These are phyloP conservation scores for Corythaeola cristata DNA, from an alignment of 2,113 vertebrate genomes.

Conservation along the genomic window DNA sequence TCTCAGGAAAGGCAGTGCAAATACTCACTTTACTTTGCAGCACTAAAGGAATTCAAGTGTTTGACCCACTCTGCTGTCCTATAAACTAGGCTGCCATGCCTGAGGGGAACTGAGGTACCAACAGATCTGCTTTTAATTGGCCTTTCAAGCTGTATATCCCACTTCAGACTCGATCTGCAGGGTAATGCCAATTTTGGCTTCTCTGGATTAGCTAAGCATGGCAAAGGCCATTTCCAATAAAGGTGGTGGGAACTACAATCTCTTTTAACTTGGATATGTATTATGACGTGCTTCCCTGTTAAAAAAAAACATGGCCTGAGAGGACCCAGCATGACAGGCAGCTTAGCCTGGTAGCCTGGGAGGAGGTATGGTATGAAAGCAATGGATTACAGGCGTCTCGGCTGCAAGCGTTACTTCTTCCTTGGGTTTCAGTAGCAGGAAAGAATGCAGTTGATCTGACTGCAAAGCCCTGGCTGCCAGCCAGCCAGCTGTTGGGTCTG, in stretches of 20 bases:
- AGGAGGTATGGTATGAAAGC: conserved; percentile 14
- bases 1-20: neutral
- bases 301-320: neutral
- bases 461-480: neutral
- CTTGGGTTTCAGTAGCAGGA: neutral
- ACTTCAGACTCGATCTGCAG: neutral
- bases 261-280: neutral
- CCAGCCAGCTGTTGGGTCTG: neutral
- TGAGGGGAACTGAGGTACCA: neutral
- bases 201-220: neutral
- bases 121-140: neutral
- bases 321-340: neutral
- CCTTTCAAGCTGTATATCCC: neutral
- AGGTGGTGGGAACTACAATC: neutral
- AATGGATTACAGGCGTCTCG: neutral
- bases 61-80: neutral
- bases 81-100: neutral
- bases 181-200: neutral
- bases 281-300: neutral
- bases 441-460: conserved; percentile 5
- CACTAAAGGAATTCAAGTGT: neutral
- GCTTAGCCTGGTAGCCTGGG: neutral
- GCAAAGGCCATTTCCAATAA: neutral
- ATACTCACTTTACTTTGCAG: neutral
- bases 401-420: neutral